Percentiles rank a stretch among this genome's conserved stretches.
These are phyloP conservation scores for Apodemus sylvaticus DNA, from an alignment of 2,113 vertebrate genomes.

Conservation along the genomic window DNA sequence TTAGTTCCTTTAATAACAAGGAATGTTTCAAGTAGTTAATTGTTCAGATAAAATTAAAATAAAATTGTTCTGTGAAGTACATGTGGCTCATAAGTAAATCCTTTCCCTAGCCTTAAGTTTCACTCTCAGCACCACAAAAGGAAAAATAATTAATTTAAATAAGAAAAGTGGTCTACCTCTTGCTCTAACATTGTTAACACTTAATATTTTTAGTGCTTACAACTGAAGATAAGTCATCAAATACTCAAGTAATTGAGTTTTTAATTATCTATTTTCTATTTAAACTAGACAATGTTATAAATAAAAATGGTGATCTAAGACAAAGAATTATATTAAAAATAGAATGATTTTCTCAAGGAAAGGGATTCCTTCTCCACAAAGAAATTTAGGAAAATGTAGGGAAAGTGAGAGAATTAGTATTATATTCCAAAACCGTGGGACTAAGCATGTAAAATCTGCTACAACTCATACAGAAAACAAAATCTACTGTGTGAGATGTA, in stretches of 20 bases:
- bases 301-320: not conserved
- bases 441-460: not conserved
- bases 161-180: not conserved
- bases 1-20: not conserved
- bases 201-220: not conserved
- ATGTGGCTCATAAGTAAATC: not conserved
- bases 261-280: slow-evolving; percentile 16
- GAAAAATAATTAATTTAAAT: not conserved
- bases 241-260: not conserved
- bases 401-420: not conserved
- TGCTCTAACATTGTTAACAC: not conserved
- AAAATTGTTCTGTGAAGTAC: not conserved
- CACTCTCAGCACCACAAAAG: not conserved
- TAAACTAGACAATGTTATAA: not conserved
- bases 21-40: not conserved
- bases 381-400: not conserved
- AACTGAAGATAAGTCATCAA: not conserved
- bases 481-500: not conserved
- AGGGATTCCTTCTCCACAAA: not conserved
- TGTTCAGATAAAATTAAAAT: slow-evolving; percentile 45
- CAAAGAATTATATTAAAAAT: not conserved
- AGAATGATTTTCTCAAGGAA: not conserved
- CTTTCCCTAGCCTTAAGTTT: not conserved
- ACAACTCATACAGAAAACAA: not conserved
- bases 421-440: not conserved